Evolutionary conservation across 1,140 invertebrate species (phyloP).

Genomic region (Varroa destructor): DNA sequence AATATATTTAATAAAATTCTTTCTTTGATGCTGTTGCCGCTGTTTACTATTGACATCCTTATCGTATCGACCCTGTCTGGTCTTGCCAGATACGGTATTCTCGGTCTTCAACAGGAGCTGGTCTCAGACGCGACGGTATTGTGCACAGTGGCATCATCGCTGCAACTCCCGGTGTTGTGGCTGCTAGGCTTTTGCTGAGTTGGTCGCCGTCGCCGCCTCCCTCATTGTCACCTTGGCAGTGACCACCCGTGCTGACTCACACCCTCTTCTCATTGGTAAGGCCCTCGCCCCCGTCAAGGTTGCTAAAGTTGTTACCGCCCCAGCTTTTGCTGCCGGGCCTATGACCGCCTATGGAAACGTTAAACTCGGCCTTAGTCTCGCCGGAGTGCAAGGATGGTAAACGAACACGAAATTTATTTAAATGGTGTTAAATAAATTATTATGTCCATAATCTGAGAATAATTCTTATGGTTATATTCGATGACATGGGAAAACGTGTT

Average conservation of each 20-base stretch:
- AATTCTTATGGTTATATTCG: too few species aligned
- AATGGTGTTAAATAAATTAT: too few species aligned
- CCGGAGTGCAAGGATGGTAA: not conserved
- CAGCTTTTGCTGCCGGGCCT: not conserved
- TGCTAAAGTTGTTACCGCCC: constrained; percentile 6
- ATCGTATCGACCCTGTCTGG: not conserved
- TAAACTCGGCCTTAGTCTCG: constrained; percentile 2
- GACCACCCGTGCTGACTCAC: constrained; percentile 13
- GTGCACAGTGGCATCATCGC: not conserved
- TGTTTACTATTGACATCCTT: not conserved
- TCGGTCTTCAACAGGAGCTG: not conserved
- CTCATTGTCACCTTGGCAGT: constrained; percentile 3
- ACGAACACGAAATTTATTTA: too few species aligned
- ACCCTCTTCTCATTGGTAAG: constrained; percentile 14
- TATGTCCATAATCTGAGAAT: too few species aligned
- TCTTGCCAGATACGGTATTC: not conserved
- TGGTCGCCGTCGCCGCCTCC: not conserved
- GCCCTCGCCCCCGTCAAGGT: constrained; percentile 2
- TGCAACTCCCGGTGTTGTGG: not conserved
- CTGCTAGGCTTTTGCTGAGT: too few species aligned
- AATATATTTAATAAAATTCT: not conserved
- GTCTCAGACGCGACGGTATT: constrained; percentile 8
- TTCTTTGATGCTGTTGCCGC: not conserved
- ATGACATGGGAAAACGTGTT: too few species aligned
- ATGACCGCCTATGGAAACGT: not conserved